phyloP scores from a whole-genome alignment of 2,797 vertebrate species.

The Echiichthys vipera region DNA sequence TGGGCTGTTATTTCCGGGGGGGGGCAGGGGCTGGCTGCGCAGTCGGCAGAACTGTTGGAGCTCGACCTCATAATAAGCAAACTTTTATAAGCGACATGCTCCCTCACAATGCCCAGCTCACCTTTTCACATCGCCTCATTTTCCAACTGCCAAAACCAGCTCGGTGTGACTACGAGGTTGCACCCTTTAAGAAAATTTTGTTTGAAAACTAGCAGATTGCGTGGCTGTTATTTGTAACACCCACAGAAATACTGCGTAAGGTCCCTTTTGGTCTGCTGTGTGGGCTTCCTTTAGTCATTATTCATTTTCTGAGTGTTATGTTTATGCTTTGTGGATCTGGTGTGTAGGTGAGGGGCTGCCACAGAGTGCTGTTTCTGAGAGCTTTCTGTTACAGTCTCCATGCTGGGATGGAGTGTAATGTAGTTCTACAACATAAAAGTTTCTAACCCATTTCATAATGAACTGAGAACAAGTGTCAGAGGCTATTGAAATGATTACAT shows the following conservation, averaged over 20 bases:
- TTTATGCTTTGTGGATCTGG: constrained; percentile 26
- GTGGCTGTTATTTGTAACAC: constrained; percentile 26
- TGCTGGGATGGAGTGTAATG: constrained; percentile 1
- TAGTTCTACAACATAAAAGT: constrained; percentile 11
- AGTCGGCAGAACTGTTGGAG: constrained; percentile 34
- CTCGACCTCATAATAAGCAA: constrained; percentile 41
- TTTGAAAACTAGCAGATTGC: constrained; percentile 40
- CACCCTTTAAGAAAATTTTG: constrained; percentile 24
- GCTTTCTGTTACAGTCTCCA: constrained; percentile 8
- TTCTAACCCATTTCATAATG: constrained; percentile 28
- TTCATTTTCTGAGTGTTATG: constrained; percentile 54
- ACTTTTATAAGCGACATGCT: constrained; percentile 43
- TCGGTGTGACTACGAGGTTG: constrained; percentile 15
- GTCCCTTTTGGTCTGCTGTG: constrained; percentile 36
- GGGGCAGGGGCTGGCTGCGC: constrained; percentile 2
- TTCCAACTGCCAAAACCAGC: constrained; percentile 1
- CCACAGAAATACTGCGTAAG: constrained; percentile 28
- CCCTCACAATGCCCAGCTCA: constrained; percentile 24
- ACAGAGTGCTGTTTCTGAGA: constrained; percentile 19
- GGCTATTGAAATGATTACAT: neutral
- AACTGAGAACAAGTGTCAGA: constrained; percentile 6
- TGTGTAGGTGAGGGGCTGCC: constrained; percentile 47
- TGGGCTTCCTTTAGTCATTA: constrained; percentile 54
- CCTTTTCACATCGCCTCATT: constrained; percentile 35
- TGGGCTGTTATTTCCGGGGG: constrained; percentile 40